Evolutionary conservation across 2,888 invertebrate species (phyloP).

Genomic region (Scaptodrosophila latifasciaeformis): DNA sequence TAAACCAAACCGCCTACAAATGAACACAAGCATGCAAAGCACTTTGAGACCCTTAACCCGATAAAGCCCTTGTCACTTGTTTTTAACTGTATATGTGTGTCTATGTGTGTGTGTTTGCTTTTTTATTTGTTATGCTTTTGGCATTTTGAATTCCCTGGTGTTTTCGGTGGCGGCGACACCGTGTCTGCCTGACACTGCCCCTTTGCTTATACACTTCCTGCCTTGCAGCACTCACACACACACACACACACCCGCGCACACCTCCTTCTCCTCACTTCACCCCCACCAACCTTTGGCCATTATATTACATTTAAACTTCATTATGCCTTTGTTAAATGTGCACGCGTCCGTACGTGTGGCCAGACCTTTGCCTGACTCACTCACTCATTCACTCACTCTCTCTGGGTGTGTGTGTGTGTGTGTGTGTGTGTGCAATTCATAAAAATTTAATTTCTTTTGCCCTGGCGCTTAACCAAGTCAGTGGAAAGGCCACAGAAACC

Average conservation of each 20-base stretch:
- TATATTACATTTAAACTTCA: slow-evolving; percentile 54
- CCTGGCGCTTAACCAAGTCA: slow-evolving; percentile 9
- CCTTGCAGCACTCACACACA: too few species aligned
- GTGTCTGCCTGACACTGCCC: background rate
- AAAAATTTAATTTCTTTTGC: slow-evolving; percentile 51
- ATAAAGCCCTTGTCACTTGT: too few species aligned
- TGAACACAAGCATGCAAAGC: too few species aligned
- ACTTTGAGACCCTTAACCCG: too few species aligned
- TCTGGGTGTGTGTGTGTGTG: background rate
- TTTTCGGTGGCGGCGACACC: background rate
- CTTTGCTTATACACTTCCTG: too few species aligned
- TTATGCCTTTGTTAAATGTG: slow-evolving; percentile 29
- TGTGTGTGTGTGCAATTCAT: slow-evolving; percentile 29
- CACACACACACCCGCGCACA: too few species aligned
- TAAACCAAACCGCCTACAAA: too few species aligned
- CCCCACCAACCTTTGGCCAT: slow-evolving; percentile 25
- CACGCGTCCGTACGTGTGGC: background rate
- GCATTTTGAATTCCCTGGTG: background rate
- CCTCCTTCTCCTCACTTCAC: too few species aligned
- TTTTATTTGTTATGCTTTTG: background rate
- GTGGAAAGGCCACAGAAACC: slow-evolving; percentile 24
- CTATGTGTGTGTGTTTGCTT: background rate
- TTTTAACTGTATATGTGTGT: background rate
- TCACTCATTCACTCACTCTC: too few species aligned
- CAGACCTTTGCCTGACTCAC: too few species aligned